Evolutionary conservation across 2,888 invertebrate genomes (phyloP).

Genomic region (Lithodes maja): DNA sequence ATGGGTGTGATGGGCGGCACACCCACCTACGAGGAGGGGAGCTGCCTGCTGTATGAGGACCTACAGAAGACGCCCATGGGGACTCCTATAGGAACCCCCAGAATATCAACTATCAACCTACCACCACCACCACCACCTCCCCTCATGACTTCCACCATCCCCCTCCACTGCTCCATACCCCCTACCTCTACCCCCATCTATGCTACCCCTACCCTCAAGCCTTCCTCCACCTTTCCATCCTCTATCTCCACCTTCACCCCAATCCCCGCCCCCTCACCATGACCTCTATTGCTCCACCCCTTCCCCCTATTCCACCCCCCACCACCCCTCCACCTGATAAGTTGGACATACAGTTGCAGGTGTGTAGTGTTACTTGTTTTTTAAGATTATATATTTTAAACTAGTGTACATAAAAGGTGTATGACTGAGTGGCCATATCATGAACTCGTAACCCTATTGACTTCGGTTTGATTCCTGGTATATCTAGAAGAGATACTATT

Average conservation of each 20-base stretch:
- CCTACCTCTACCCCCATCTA: constrained; percentile 25
- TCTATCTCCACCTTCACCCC: constrained; percentile 32
- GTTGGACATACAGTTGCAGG: constrained; percentile 45
- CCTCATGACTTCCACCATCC: not conserved
- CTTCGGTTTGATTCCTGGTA: too few relatives aligned
- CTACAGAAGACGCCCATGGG: constrained; percentile 44
- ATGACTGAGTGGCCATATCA: too few relatives aligned
- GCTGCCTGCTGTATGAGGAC: constrained; percentile 54
- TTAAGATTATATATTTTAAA: too few relatives aligned
- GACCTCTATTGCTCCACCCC: constrained; percentile 36
- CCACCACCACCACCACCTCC: not conserved
- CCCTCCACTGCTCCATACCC: not conserved
- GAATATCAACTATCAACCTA: not conserved
- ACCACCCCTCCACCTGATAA: constrained; percentile 48
- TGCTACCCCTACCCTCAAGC: constrained; percentile 46
- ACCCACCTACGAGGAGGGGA: constrained; percentile 54
- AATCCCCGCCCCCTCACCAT: constrained; percentile 40
- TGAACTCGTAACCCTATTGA: too few relatives aligned
- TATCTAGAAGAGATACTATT: too few relatives aligned
- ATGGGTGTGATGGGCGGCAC: constrained; percentile 56
- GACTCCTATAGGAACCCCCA: constrained; percentile 14
- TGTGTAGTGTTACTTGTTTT: not conserved
- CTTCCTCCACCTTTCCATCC: constrained; percentile 46
- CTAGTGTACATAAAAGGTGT: too few relatives aligned
- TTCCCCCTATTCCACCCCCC: constrained; percentile 18